A percentile compares a stretch with the other conserved stretches of the same genome.
Evolutionary conservation across 2,888 invertebrate genomes (phyloP).

Genomic region (Aquatica leii): DNA sequence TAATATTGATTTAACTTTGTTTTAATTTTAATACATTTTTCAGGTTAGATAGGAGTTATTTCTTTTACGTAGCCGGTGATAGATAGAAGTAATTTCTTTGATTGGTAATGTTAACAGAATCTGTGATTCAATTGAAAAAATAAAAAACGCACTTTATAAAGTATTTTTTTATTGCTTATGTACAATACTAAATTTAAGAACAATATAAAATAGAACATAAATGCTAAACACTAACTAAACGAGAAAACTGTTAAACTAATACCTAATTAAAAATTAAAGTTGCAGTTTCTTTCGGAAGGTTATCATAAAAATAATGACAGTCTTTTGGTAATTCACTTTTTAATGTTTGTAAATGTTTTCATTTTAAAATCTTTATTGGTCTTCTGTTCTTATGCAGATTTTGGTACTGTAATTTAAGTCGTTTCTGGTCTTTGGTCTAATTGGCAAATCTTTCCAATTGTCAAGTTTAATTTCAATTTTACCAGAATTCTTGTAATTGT

Average conservation of each 20-base stretch:
- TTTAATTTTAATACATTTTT: neutral
- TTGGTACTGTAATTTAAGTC: neutral
- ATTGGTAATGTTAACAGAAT: too few species aligned
- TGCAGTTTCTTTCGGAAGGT: neutral
- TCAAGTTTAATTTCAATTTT: neutral
- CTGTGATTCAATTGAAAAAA: too few species aligned
- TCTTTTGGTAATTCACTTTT: neutral
- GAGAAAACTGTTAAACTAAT: too few species aligned
- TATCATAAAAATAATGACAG: neutral
- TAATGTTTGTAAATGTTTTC: neutral
- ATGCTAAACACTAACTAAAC: neutral
- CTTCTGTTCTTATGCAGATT: constrained; percentile 1
- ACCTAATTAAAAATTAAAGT: neutral
- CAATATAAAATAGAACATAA: neutral
- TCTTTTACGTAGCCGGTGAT: neutral
- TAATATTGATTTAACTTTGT: neutral
- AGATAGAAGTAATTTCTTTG: neutral
- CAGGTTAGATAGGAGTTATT: neutral
- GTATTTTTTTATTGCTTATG: neutral
- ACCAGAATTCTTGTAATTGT: neutral
- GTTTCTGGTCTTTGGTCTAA: too few species aligned
- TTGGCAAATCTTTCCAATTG: neutral
- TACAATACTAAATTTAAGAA: neutral
- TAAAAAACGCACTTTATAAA: too few species aligned
- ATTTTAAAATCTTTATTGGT: neutral